Percentiles rank a stretch among this genome's conserved stretches.
These are phyloP conservation scores for Spilarctia lutea DNA, from an alignment of 2,888 invertebrate genomes.

Conservation along the genomic window DNA sequence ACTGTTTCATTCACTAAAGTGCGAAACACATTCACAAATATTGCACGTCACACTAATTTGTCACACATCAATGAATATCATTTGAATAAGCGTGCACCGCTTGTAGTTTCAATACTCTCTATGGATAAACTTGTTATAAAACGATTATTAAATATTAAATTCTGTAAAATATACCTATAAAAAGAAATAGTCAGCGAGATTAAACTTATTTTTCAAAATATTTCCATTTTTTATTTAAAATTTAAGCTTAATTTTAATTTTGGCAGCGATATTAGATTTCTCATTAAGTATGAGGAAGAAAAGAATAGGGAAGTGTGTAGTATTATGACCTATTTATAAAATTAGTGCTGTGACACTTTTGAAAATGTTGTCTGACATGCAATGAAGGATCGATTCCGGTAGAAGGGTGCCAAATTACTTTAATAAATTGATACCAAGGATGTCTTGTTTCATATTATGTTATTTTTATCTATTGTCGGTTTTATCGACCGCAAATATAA, in stretches of 20 bases:
- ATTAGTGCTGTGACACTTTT: slow-evolving; percentile 32
- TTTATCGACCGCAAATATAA: neutral
- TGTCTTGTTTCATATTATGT: neutral
- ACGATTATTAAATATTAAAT: neutral
- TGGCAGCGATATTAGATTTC: slow-evolving; percentile 36
- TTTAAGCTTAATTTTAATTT: slow-evolving; percentile 6
- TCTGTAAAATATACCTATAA: neutral
- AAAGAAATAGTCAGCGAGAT: neutral
- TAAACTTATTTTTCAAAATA: neutral
- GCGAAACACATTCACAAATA: slow-evolving; percentile 6
- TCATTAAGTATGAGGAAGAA: slow-evolving; percentile 21
- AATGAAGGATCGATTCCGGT: slow-evolving; percentile 39
- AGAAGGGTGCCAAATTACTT: slow-evolving; percentile 54
- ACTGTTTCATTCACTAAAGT: neutral
- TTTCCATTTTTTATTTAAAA: neutral
- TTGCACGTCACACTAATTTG: slow-evolving; percentile 29
- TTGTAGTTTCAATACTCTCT: too few species aligned
- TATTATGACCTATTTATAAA: slow-evolving; percentile 38
- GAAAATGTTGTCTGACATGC: slow-evolving; percentile 46
- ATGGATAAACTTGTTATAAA: neutral
- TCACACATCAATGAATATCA: slow-evolving; percentile 9
- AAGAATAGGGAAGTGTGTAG: slow-evolving; percentile 25
- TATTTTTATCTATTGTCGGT: neutral
- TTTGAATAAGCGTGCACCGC: slow-evolving; percentile 13
- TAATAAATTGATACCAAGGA: slow-evolving; percentile 14